Evolutionary conservation across 2,113 vertebrate genomes (phyloP).

Genomic region (Carlito syrichta): DNA sequence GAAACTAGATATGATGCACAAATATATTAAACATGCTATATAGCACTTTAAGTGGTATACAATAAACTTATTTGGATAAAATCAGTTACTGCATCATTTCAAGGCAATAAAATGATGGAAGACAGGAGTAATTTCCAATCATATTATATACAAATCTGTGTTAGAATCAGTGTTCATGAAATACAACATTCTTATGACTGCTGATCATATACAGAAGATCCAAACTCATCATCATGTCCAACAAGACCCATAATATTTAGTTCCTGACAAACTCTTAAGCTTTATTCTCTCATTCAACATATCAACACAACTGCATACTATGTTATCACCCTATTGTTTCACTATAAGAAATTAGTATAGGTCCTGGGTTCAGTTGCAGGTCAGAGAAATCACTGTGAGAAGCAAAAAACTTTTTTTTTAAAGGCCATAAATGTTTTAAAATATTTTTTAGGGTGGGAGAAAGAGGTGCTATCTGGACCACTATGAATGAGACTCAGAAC

Average conservation of each 20-base stretch:
- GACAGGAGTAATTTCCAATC: background rate
- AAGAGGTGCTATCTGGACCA: background rate
- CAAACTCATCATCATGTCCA: too few relatives aligned
- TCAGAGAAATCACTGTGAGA: too few relatives aligned
- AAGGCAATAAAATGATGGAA: background rate
- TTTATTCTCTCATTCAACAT: background rate
- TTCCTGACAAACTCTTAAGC: accelerated
- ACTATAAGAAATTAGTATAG: background rate
- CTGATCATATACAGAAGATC: too few relatives aligned
- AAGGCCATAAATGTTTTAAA: too few relatives aligned
- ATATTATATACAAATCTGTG: background rate
- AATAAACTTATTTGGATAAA: background rate
- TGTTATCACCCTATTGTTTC: background rate
- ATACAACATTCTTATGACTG: background rate
- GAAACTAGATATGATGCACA: background rate
- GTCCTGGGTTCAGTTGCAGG: too few relatives aligned
- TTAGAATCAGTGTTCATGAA: background rate
- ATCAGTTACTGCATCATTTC: background rate
- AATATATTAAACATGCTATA: background rate
- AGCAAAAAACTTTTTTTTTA: too few relatives aligned
- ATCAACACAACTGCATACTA: too few relatives aligned
- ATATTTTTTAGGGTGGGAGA: background rate
- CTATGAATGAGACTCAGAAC: too few relatives aligned
- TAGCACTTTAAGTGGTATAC: background rate
- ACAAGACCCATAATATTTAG: too few relatives aligned